phyloP scores from a whole-genome alignment of 2,888 invertebrate species.

The Epicampocera succincta region DNA sequence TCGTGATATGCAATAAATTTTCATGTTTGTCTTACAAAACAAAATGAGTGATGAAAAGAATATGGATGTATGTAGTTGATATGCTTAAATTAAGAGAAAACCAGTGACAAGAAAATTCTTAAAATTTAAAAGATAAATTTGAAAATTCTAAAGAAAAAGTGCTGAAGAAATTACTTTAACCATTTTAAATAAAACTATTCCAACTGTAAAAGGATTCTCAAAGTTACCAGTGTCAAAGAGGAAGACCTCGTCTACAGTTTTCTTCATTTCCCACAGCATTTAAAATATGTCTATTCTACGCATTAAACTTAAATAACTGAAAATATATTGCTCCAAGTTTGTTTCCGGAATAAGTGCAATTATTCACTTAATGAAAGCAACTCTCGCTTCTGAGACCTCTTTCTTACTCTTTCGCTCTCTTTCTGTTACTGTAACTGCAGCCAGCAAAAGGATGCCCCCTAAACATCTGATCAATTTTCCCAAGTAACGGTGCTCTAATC shows the following conservation, averaged over 20 bases:
- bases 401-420: background rate
- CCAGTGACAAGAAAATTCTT: no score
- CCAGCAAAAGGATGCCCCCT: conserved; percentile 61
- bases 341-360: conserved; percentile 57
- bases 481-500: conserved; percentile 41
- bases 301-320: conserved; percentile 46
- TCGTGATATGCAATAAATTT: conserved; percentile 21
- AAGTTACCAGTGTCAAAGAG: no score
- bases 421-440: background rate
- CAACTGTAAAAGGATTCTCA: no score
- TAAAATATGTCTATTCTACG: conserved; percentile 17
- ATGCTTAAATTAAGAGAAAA: no score
- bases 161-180: no score
- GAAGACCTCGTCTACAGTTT: no score
- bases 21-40: background rate
- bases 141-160: no score
- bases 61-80: background rate
- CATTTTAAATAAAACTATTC: no score
- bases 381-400: background rate
- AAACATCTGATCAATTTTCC: conserved; percentile 48
- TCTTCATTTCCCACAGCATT: no score
- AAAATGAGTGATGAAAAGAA: background rate
- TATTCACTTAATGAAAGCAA: conserved; percentile 16
- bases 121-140: no score
- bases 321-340: conserved; percentile 1